Evolutionary conservation across 2,888 invertebrate species (phyloP).

Genomic region (Campaea margaritaria): DNA sequence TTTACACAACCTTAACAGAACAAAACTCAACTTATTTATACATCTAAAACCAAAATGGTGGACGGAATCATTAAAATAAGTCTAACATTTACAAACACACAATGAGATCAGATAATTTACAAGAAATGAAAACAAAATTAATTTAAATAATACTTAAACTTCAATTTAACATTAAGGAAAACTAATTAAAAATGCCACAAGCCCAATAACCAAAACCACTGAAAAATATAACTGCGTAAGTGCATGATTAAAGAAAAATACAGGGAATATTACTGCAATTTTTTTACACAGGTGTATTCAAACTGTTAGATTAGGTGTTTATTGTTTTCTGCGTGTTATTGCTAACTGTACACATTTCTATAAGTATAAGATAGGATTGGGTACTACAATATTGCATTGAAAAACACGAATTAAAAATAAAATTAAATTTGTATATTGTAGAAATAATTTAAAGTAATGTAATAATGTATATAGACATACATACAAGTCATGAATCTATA

Average conservation of each 20-base stretch:
- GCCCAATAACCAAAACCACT: constrained; percentile 9
- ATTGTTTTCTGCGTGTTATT: too few relatives aligned
- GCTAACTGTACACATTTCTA: too few relatives aligned
- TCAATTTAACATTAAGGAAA: constrained; percentile 19
- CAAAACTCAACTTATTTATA: constrained; percentile 25
- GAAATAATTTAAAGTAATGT: too few relatives aligned
- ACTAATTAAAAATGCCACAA: constrained; percentile 39
- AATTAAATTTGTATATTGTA: too few relatives aligned
- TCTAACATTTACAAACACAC: constrained; percentile 68
- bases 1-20: constrained; percentile 47
- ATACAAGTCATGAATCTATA: too few relatives aligned
- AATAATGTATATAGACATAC: too few relatives aligned
- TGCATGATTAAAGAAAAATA: neutral
- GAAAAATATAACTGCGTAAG: neutral
- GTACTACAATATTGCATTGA: too few relatives aligned
- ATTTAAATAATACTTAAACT: constrained; percentile 59
- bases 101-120: constrained; percentile 82
- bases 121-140: constrained; percentile 59
- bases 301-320: too few relatives aligned
- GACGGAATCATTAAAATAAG: constrained; percentile 57
- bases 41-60: constrained; percentile 41
- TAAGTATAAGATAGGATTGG: too few relatives aligned
- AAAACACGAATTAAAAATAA: too few relatives aligned
- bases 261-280: neutral
- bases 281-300: too few relatives aligned